Base-by-base conservation (phyloP, 2,797 vertebrate species). In the Scleropages formosus region DNA sequence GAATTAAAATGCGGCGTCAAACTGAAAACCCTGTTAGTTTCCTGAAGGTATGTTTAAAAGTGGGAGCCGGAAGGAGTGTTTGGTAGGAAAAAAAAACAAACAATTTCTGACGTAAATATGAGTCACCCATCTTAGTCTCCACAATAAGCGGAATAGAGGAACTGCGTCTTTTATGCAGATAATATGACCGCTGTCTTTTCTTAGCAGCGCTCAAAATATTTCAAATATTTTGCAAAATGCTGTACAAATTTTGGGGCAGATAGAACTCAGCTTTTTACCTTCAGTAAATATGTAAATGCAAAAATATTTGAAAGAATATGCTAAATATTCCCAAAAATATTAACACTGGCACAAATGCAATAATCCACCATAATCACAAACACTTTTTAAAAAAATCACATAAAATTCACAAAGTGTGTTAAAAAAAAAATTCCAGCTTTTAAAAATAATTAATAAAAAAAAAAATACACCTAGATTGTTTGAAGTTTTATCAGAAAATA, bases 51-150 rank as follows among this genome's bases (percentile, higher is more conserved):
- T 84, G 84, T 81, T 83, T 91, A 87, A 87, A 88, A 88, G 85
- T 87, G 83, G 88, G 87, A 88, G 86, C 88, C 87, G 88, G 89
- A 82, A 89, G 85, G 86, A 82, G 86, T 84, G 80, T 89, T 89
- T 91, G 87, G 87, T 85, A 85, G 88, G 82, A 79, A 78, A 83
- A 76, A 82, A 85, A 84, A 47, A 56, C 60, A 89, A 91, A 91
- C 89, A 92, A 91, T 90, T 79, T 84, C 86, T 90, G 90, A 91
- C 87, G 89, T 92, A 86, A 91, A 91, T 89, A 84, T 93, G 91
- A 92, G 90, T 93, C 91, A 91, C 88, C 89, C 87, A 83, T 87
- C 89, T 89, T 88, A 85, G 85, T 85, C 85, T 86, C 83, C 88
- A 91, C 91, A 90, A 90, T 91, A 82, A 87, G 85, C 81, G 90